A percentile compares a stretch with the other conserved stretches of the same genome.
Conservation (phyloP, 2,113 vertebrate genomes). For the Labeo catla region DNA sequence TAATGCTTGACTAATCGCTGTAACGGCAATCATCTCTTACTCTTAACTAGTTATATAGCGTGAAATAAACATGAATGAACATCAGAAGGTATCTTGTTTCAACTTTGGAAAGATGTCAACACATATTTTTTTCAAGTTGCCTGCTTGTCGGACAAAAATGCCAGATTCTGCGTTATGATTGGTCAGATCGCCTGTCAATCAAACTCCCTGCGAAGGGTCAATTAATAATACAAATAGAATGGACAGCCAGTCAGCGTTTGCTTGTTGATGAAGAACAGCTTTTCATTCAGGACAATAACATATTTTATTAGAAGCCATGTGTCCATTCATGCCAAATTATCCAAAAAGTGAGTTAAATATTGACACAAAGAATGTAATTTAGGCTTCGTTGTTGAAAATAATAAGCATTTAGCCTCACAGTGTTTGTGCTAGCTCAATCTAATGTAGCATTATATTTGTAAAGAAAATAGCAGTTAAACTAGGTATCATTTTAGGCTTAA, state of each 20-base stretch:
- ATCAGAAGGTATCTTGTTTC: too few relatives aligned
- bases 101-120: too few relatives aligned
- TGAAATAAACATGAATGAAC: too few relatives aligned
- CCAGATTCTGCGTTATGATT: too few relatives aligned
- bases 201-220: too few relatives aligned
- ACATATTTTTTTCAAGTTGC: too few relatives aligned
- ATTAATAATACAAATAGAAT: neutral
- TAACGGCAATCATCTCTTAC: too few relatives aligned
- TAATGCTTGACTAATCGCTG: too few relatives aligned
- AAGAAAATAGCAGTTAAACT: neutral
- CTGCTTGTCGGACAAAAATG: too few relatives aligned
- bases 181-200: too few relatives aligned
- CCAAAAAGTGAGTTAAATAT: neutral
- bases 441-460: neutral
- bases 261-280: constrained; percentile 7
- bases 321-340: neutral
- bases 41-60: too few relatives aligned
- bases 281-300: neutral
- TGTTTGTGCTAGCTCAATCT: neutral
- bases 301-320: neutral
- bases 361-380: constrained; percentile 46
- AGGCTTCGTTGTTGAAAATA: constrained; percentile 1
- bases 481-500: neutral
- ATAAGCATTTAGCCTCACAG: neutral
- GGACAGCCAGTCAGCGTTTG: neutral